Base-by-base conservation (phyloP, 2,888 invertebrate genomes). In the Tholera decimalis region DNA sequence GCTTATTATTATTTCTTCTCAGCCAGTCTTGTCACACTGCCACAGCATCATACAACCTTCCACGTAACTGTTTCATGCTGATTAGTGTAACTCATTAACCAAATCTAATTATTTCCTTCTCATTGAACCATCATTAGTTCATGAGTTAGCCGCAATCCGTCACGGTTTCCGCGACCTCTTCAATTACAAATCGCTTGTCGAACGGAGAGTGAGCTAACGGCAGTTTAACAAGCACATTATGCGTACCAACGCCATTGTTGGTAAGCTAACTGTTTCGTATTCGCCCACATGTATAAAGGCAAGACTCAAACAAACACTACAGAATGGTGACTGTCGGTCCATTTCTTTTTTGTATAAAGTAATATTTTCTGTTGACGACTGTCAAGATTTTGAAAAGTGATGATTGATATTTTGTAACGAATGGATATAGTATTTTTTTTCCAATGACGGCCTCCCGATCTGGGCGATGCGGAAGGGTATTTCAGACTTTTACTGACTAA, bases 191-290 rank as follows among this genome's bases (percentile, higher is more conserved):
- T 75, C 62, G 78, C 59, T 71, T 58, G 64, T 68, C 64, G 59
- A 62, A 39, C 65, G 62, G 60, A 69, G 69, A 56, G 66, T 61
- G 56, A 73, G 60, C 51, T 83, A 84, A 83, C 83, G 75, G 83
- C 82, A 73, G 43, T 76, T 71, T 73, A 75, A 76, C 70, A 67
- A 64, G 65, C 59, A 77, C 70, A 62, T 58, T 77, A 73, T 70
- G 74, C 71, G 71, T 77, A 73, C 71, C 78, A 67, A 70, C 57
- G 54, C 53, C 65, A 66, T 75, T 83, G 85, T 85, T 83, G 77
- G 73, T 72, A 70, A 73, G 57, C 30, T 85, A 85, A 83, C 85
- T 83, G 85, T 85, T 83, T 71, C 61, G 66, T 66, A 64, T 73
- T 70, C 63, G 65, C 76, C 76, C 70, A 78, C 73, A 64, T 74